Conservation (phyloP, 2,797 vertebrate genomes). For the Coregonus sp. region DNA sequence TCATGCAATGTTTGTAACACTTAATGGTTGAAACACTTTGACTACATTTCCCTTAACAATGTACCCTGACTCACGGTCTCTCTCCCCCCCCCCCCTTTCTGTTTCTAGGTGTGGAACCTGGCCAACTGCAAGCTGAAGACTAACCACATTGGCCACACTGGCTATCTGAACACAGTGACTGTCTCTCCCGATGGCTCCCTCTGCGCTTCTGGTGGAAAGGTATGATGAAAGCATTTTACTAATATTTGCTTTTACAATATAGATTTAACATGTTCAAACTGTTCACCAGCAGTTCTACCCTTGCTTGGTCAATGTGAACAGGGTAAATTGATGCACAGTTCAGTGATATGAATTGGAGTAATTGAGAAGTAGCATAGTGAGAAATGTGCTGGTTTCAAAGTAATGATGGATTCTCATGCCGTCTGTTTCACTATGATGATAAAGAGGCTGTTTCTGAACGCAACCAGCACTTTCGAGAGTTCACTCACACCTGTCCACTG, state of each 20-base stretch:
- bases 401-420: slow-evolving; percentile 59
- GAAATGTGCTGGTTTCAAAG: slow-evolving; percentile 39
- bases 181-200: slow-evolving; percentile 96
- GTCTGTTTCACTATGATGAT: slow-evolving; percentile 73
- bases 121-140: slow-evolving; percentile 99
- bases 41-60: neutral
- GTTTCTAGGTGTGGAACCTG: slow-evolving; percentile 88
- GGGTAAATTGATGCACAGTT: no score
- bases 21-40: no score
- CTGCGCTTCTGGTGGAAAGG: slow-evolving; percentile 96
- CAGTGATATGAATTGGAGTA: no score
- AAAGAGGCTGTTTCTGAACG: slow-evolving; percentile 82
- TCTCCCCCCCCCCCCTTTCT: neutral
- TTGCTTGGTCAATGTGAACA: no score
- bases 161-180: slow-evolving; percentile 95
- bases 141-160: slow-evolving; percentile 95
- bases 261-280: no score
- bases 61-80: neutral
- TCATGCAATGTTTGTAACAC: no score
- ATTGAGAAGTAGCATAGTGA: neutral
- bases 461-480: slow-evolving; percentile 15
- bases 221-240: slow-evolving; percentile 35
- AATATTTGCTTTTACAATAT: no score
- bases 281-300: no score
- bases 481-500: no score